These are phyloP conservation scores for Acyrthosiphon pisum DNA, from an alignment of 1,140 invertebrate species.

Conservation along the genomic window DNA sequence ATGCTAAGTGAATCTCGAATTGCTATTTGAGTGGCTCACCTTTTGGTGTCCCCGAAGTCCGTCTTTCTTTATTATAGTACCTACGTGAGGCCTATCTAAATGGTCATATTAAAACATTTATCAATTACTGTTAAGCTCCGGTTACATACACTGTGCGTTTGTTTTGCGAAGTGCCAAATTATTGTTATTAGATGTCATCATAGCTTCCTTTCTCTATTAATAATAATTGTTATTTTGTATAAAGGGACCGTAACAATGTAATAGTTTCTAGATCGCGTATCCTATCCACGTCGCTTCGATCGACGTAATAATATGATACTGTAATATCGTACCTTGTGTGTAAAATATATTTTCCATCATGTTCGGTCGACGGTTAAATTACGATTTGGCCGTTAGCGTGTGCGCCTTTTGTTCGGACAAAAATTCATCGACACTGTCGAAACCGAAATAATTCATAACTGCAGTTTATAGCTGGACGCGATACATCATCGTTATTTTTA, in stretches of 20 bases:
- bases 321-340: background rate
- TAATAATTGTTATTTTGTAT: background rate
- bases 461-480: background rate
- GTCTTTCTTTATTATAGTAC: background rate
- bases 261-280: background rate
- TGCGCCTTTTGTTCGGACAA: background rate
- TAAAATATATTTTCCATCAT: background rate
- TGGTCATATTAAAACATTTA: background rate
- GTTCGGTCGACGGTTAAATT: background rate
- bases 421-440: background rate
- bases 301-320: background rate
- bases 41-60: background rate
- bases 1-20: no score
- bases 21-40: no score
- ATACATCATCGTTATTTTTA: constrained; percentile 20
- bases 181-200: background rate
- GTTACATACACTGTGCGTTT: background rate
- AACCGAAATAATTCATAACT: background rate
- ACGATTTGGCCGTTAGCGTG: background rate
- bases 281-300: background rate
- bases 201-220: background rate
- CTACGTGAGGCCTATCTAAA: background rate
- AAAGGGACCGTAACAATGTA: background rate
- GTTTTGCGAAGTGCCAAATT: background rate
- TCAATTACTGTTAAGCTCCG: background rate